These are phyloP conservation scores for Suillia variegata DNA, from an alignment of 2,888 invertebrate genomes.

Conservation along the genomic window DNA sequence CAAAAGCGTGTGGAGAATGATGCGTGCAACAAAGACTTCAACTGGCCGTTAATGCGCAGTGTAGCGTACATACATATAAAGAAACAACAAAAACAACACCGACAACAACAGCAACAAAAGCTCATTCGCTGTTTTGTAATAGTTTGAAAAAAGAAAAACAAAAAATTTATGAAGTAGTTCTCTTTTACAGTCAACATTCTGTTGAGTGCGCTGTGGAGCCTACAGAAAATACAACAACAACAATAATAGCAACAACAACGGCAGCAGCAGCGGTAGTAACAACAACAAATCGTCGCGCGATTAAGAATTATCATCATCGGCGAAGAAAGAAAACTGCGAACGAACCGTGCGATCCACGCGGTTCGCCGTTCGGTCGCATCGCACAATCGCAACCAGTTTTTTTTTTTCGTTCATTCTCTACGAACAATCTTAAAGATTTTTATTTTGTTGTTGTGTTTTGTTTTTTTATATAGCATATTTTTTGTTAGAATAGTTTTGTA, in stretches of 20 bases:
- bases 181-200: not conserved
- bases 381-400: not conserved
- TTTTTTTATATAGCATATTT: not conserved
- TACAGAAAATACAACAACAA: not conserved
- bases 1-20: too few species aligned
- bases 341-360: not conserved
- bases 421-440: too few species aligned
- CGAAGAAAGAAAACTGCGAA: not conserved
- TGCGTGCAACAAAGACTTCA: too few species aligned
- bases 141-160: too few species aligned
- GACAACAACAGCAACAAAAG: too few species aligned
- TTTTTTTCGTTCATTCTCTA: not conserved
- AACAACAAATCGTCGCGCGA: not conserved
- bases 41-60: too few species aligned
- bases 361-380: too few species aligned
- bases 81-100: too few species aligned
- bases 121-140: too few species aligned
- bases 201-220: not conserved
- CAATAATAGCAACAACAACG: not conserved
- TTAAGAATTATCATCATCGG: conserved; percentile 2
- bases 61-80: too few species aligned
- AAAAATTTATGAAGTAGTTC: too few species aligned
- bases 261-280: not conserved
- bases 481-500: not conserved
- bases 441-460: not conserved